Evolutionary conservation across 2,888 invertebrate species (phyloP), one percentile per base, ranked within the genome.

Genomic region (Tachina grossa): DNA sequence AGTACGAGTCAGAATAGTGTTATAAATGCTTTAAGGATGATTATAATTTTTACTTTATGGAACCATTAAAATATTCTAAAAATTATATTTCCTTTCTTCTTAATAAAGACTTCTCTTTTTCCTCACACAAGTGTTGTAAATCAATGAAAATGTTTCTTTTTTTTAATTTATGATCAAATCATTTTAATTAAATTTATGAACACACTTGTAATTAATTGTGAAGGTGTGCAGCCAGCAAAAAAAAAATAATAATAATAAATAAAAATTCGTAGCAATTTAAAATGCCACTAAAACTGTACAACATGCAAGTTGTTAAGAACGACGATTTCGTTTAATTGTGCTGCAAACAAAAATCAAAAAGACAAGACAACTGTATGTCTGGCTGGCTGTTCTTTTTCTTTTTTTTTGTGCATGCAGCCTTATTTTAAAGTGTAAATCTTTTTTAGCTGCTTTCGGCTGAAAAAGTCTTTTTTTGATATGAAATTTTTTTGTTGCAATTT

Each of bases 181-280:
- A 82, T 82, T 82, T 83, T 82, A 69, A 75, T 75, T 68, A 68
- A 84, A 82, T 85, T 78, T 85, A 81, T 79, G 82, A 79, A 85
- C 77, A 75, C 72, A 75, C 59, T 66, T 45, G 51, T 71, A 79
- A 85, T 83, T 85, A 83, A 79, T 71, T 83, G 85, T 83, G 85
- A 85, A 85, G 85, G 82, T 83, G 82, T 79, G 74, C 55, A 49
- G 51, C 61, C 31, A 6, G 31, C 31, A 31, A 31, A 31, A 31
- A 31, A 2, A 31, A 68, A 59, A 2, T 22, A 22, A 2, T n/a
- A n/a, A n/a, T n/a, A n/a, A 22, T 22, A 22, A 31, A 31, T 31
- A 31, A 39, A 39, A 19, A 65, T 65, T 69, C 63, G 9, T 22
- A 66, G 45, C 53, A 69, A 69, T 78, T 81, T 74, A 49, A 76